These are phyloP conservation scores for Verasper variegatus DNA, from an alignment of 2,113 vertebrate species.

Conservation along the genomic window DNA sequence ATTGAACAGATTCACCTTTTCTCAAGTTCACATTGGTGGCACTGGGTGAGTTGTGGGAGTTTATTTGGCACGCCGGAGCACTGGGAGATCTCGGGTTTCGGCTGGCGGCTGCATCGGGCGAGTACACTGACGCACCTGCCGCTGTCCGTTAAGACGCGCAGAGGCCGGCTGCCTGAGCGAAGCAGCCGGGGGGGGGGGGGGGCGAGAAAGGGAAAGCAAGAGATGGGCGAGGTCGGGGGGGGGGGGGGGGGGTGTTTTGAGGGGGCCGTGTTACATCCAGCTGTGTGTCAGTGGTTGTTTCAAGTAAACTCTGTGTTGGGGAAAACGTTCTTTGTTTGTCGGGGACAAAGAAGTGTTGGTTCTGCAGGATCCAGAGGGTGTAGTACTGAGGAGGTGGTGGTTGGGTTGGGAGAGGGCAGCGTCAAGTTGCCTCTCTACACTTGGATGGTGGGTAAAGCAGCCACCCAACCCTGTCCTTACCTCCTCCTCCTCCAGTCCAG, in stretches of 20 bases:
- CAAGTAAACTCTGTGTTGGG: no score
- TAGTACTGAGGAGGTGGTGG: conserved; percentile 26
- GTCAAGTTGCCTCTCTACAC: conserved; percentile 70
- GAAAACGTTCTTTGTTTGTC: background rate
- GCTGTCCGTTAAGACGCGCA: conserved; percentile 52
- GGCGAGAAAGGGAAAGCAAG: background rate
- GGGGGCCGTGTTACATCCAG: background rate
- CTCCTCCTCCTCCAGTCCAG: conserved; percentile 58
- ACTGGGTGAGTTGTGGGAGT: conserved; percentile 68
- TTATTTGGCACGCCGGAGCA: conserved; percentile 79
- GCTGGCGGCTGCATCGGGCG: conserved; percentile 62
- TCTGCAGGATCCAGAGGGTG: conserved; percentile 1
- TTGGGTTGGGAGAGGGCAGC: conserved; percentile 44
- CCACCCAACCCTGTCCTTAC: conserved; percentile 61
- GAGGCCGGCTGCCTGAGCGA: background rate
- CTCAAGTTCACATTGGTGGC: conserved; percentile 83
- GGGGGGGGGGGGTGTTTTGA: background rate
- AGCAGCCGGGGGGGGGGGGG: background rate
- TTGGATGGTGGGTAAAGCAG: conserved; percentile 59
- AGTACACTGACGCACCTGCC: conserved; percentile 62
- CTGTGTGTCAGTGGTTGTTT: background rate
- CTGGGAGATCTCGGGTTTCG: conserved; percentile 82
- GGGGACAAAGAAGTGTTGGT: background rate
- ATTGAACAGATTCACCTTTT: conserved; percentile 82
- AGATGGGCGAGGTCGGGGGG: no score